These are phyloP conservation scores for Zhuqinia jingwanae DNA, from an alignment of 2,888 invertebrate species.

Conservation along the genomic window DNA sequence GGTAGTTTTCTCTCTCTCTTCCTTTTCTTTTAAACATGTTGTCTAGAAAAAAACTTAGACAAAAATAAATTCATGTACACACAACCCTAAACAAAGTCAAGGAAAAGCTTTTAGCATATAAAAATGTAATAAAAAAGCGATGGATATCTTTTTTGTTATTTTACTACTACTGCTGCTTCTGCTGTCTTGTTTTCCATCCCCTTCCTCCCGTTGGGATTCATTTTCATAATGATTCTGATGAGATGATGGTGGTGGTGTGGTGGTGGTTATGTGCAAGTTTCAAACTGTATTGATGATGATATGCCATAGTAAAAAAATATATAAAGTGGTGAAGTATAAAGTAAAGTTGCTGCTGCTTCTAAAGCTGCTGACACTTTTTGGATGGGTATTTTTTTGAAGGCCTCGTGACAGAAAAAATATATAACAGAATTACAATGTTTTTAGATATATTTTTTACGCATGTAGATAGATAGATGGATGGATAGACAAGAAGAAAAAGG, in stretches of 20 bases:
- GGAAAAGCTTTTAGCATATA: conserved; percentile 69
- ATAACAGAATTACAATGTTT: conserved; percentile 7
- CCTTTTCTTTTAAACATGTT: neutral
- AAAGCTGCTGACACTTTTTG: neutral
- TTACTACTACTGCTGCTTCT: conserved; percentile 28
- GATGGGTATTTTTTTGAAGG: neutral
- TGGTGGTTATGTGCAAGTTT: neutral
- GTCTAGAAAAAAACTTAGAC: neutral
- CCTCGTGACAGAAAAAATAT: neutral
- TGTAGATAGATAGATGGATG: neutral
- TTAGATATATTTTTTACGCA: neutral
- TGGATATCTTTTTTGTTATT: conserved; percentile 59
- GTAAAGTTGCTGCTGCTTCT: neutral
- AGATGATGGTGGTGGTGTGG: conserved; percentile 2
- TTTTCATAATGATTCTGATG: conserved; percentile 58
- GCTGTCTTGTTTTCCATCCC: conserved; percentile 7
- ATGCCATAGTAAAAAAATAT: too few species aligned
- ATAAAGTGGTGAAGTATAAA: too few species aligned
- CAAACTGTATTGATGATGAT: conserved; percentile 19
- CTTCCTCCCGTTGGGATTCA: conserved; percentile 43
- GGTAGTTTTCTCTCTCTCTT: too few species aligned
- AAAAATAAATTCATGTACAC: too few species aligned
- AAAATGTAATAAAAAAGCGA: conserved; percentile 70
- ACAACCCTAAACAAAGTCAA: conserved; percentile 38
- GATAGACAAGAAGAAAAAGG: too few species aligned